phyloP scores from a whole-genome alignment of 53 echinoderm and acorn worm species.

The Zoroaster sp. region DNA sequence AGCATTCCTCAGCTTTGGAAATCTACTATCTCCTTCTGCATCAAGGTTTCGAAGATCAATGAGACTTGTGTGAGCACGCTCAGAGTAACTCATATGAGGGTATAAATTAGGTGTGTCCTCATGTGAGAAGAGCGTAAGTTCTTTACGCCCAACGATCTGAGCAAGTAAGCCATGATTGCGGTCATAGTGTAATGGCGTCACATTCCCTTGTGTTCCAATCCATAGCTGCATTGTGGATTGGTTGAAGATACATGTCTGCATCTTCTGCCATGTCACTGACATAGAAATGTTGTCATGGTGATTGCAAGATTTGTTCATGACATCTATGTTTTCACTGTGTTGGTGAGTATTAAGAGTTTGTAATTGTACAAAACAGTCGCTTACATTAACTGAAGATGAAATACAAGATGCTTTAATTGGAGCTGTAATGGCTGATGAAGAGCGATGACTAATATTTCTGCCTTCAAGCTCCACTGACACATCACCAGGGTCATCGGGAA shows the following conservation, averaged over 20 bases:
- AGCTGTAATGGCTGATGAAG: neutral
- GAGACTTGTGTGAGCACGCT: constrained; percentile 52
- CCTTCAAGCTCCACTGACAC: neutral
- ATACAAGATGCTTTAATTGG: too few relatives aligned
- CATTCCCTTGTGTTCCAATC: constrained; percentile 59
- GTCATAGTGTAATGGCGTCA: constrained; percentile 62
- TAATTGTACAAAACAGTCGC: too few relatives aligned
- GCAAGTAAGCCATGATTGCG: constrained; percentile 59
- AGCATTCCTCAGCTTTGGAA: constrained; percentile 27
- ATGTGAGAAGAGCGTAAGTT: constrained; percentile 56
- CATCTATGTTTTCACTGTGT: neutral
- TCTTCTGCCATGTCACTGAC: neutral
- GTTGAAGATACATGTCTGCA: constrained; percentile 13
- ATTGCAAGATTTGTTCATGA: neutral
- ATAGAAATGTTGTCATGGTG: neutral
- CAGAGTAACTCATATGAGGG: constrained; percentile 41
- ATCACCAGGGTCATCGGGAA: neutral
- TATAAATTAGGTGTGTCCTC: constrained; percentile 50
- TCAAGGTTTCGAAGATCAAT: constrained; percentile 23
- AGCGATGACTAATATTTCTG: too few relatives aligned
- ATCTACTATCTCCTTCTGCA: neutral
- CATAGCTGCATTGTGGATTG: constrained; percentile 56
- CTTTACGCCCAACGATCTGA: constrained; percentile 50
- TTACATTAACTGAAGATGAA: too few relatives aligned
- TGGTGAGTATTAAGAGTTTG: too few relatives aligned